Percentiles rank a stretch among this genome's conserved stretches.
Evolutionary conservation across 2,113 vertebrate species (phyloP).

Genomic region (Amia ocellicauda): DNA sequence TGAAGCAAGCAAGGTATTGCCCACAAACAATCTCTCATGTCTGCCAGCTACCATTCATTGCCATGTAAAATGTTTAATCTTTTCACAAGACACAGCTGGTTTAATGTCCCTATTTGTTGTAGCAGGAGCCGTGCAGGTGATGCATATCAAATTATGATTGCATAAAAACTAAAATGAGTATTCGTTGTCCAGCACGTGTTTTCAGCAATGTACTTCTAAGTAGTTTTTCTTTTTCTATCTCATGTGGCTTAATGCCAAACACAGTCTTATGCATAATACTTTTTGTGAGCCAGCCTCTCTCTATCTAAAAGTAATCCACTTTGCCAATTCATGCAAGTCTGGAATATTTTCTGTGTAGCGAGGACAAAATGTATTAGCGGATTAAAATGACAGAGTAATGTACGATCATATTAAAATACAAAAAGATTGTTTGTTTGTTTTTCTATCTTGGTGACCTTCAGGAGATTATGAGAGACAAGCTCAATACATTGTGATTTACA

Average conservation of each 20-base stretch:
- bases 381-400: conserved; percentile 27
- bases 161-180: too few relatives aligned
- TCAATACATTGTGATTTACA: conserved; percentile 21
- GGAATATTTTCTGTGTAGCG: conserved; percentile 24
- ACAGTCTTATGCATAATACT: too few relatives aligned
- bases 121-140: too few relatives aligned
- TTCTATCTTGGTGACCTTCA: conserved; percentile 20
- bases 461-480: conserved; percentile 8
- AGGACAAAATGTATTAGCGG: conserved; percentile 25
- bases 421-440: conserved; percentile 24
- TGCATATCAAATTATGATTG: too few relatives aligned
- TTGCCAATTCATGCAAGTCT: background rate
- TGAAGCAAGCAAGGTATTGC: background rate
- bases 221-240: too few relatives aligned
- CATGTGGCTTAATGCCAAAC: too few relatives aligned
- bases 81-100: too few relatives aligned
- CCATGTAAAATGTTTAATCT: too few relatives aligned
- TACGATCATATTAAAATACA: conserved; percentile 7
- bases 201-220: too few relatives aligned
- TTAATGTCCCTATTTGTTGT: too few relatives aligned
- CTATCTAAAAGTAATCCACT: background rate
- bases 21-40: conserved; percentile 1
- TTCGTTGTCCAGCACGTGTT: too few relatives aligned
- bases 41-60: too few relatives aligned
- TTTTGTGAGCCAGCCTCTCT: background rate